Evolutionary conservation across 2,888 invertebrate species (phyloP), one percentile per base, ranked within the genome.

Genomic region (Latheticus oryzae): DNA sequence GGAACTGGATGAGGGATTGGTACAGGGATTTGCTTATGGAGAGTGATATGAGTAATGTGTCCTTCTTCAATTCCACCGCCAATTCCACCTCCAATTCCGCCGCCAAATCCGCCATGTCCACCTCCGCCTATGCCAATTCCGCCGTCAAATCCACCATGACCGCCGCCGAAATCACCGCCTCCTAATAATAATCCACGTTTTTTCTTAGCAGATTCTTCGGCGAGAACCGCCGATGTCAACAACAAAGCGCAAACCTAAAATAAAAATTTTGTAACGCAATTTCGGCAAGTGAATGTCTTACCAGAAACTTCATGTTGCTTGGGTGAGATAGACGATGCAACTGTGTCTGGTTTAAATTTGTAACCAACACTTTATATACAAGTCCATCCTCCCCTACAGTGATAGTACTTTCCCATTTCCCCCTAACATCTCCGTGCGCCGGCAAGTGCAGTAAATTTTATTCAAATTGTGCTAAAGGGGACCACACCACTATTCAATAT

Each of bases 1-100:
- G 81, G 81, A 2, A 89, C 89, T 37, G 90, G 89, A 76, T 89
- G 60, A 63, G 83, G 82, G 54, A 81, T 79, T 21, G 79, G 85
- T 62, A 83, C 80, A 21, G 81, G 83, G 35, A 85, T 81, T 64
- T 84, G 84, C 75, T 87, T 87, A 61, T 85, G 82, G 37, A 87
- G 79, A 35, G 87, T 87, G 74, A 87, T 81, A 62, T 86, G 81
- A 60, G 79, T 80, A 73, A 74, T 61, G 32, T 64, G 63, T 8
- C 81, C 82, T 28, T 80, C 77, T 15, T 52, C 57, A 17, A 62
- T 58, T 8, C 63, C 63, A 3, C 38, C 50, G 11, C 68, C 70
- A 42, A 63, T 64, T 30, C 35, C 56, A 43, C 60, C 52, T 30
- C 66, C 67, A 11, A 47, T 11, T 5, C 62, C 64, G 4, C 64